These are phyloP conservation scores for Cactoblastis cactorum DNA, from an alignment of 2,888 invertebrate species.

Conservation along the genomic window DNA sequence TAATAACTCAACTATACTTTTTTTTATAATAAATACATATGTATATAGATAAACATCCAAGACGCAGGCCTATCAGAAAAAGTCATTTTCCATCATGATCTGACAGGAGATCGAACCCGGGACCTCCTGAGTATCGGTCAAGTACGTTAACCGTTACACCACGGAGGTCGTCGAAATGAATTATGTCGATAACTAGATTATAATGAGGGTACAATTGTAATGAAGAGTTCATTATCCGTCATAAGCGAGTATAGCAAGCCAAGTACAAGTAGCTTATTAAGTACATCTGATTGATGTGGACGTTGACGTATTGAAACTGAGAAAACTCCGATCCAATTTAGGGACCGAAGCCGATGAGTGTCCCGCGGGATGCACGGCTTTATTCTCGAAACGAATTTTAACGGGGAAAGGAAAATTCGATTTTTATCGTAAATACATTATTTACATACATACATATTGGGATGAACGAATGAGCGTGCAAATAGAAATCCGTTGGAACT, in stretches of 20 bases:
- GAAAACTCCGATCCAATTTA: constrained; percentile 66
- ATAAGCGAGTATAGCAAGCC: background rate
- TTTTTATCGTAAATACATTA: constrained; percentile 38
- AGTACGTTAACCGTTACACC: too few species aligned
- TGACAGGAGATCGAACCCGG: too few species aligned
- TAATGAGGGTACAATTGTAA: too few species aligned
- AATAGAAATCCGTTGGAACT: constrained; percentile 8
- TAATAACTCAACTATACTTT: too few species aligned
- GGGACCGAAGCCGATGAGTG: constrained; percentile 58
- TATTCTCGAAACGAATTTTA: constrained; percentile 64
- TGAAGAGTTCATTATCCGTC: too few species aligned
- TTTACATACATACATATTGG: constrained; percentile 26
- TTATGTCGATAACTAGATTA: too few species aligned
- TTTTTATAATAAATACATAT: too few species aligned
- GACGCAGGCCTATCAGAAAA: too few species aligned
- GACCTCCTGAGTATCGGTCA: too few species aligned
- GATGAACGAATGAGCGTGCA: constrained; percentile 11
- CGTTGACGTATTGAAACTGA: constrained; percentile 54
- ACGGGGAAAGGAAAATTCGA: constrained; percentile 46
- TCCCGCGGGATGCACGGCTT: constrained; percentile 54
- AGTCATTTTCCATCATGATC: too few species aligned
- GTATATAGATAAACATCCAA: too few species aligned
- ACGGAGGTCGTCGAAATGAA: too few species aligned
- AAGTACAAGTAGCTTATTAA: background rate
- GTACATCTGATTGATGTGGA: constrained; percentile 26